These are phyloP conservation scores for Papilio machaon DNA, from an alignment of 1,140 invertebrate genomes.

Conservation along the genomic window DNA sequence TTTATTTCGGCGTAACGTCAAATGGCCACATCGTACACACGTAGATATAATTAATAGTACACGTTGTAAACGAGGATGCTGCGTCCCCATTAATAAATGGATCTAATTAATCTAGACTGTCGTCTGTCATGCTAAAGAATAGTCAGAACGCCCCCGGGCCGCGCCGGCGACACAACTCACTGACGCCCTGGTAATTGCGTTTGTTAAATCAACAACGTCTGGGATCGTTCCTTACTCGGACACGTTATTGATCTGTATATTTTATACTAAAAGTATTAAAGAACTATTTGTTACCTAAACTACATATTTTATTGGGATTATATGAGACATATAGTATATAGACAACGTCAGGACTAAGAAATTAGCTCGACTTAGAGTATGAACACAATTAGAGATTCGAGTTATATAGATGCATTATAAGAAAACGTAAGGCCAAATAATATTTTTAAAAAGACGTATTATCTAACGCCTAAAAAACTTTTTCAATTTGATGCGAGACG, in stretches of 20 bases:
- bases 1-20: conserved; percentile 6
- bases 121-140: conserved; percentile 78
- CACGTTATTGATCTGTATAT: background rate
- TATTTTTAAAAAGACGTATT: background rate
- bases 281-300: background rate
- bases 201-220: conserved; percentile 71
- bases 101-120: conserved; percentile 75
- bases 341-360: too few species aligned
- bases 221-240: background rate
- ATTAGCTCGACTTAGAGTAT: too few species aligned
- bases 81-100: conserved; percentile 73
- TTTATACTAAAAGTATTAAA: background rate
- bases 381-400: background rate
- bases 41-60: conserved; percentile 52
- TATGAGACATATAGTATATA: too few species aligned
- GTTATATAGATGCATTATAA: background rate
- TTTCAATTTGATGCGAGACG: conserved; percentile 27
- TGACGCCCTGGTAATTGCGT: conserved; percentile 70
- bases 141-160: conserved; percentile 60
- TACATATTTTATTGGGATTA: too few species aligned
- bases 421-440: background rate
- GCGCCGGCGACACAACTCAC: conserved; percentile 57
- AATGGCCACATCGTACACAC: conserved; percentile 17
- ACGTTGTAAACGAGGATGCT: conserved; percentile 48
- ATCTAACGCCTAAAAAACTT: background rate